Base-by-base conservation (phyloP, 2,113 vertebrate genomes). In the Trematocara zebra region DNA sequence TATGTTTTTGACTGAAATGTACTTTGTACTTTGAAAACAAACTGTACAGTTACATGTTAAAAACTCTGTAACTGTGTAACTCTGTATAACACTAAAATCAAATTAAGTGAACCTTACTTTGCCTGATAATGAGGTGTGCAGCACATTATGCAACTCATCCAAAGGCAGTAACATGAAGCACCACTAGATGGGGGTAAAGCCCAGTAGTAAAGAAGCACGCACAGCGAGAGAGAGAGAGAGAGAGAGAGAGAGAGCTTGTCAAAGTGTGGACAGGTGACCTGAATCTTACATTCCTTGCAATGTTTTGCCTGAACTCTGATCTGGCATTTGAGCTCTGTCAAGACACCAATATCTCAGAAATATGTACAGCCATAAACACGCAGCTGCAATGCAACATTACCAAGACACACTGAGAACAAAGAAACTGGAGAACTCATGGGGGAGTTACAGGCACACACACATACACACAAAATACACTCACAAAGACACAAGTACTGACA, bases 181-280 rank as follows among this genome's bases (percentile, higher is more conserved):
- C 91, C 95, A 92, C 95, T 87, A 95, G 96, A 89, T 93, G 95
- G 94, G 8, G 83, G 44, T 84, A 93, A 81, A 90, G 54, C 11
- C 35, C 56, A 92, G 81, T 35, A 47, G 82, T 64, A 80, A 31
- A 78, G 35, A 53, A n/a, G 42, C 18, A 33, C 4, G 31, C 8
- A 53, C 28, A 18, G 5, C 28, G 5, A 18, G 15, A 42, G 18
- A 23, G 42, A 33, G 33, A 31, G 23, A 51, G 26, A 20, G 40
- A n/a, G 40, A 37, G 28, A 31, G 31, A 23, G 53, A 67, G 44
- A 37, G 57, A n/a, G 67, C 2, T 18, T 18, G 51, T 26, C 14
- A 47, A 37, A 31, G 42, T 37, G 81, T 47, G 74, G 81, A 84
- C 83, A 88, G 87, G 81, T 78, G 88, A 87, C 76, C 53, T 23